Percentiles rank a stretch among this genome's conserved stretches.
Evolutionary conservation across 2,888 invertebrate genomes (phyloP).

Genomic region (Napeogenes inachia): DNA sequence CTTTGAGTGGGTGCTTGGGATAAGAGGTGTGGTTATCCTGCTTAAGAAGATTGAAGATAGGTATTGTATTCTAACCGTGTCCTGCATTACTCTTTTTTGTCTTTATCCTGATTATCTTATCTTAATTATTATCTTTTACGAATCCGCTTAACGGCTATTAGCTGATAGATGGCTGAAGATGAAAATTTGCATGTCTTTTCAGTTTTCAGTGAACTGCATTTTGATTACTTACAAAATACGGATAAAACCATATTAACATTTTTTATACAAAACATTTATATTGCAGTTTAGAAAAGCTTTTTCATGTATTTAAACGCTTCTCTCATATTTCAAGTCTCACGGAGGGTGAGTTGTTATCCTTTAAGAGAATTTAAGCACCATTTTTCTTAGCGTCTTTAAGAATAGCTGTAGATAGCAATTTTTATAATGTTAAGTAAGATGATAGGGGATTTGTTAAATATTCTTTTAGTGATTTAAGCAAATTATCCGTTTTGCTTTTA

Average conservation of each 20-base stretch:
- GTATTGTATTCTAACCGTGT: too few species aligned
- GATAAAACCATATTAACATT: background rate
- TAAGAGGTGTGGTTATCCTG: too few species aligned
- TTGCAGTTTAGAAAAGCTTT: constrained; percentile 6
- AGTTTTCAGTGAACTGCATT: too few species aligned
- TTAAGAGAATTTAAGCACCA: constrained; percentile 31
- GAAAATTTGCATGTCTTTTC: too few species aligned
- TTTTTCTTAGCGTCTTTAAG: constrained; percentile 18
- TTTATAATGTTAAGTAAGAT: constrained; percentile 18
- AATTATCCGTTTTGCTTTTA: too few species aligned
- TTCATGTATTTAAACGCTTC: constrained; percentile 18
- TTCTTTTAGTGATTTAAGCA: background rate
- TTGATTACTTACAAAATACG: background rate
- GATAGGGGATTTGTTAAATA: constrained; percentile 15
- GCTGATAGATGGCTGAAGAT: too few species aligned
- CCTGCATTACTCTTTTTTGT: too few species aligned
- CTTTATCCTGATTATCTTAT: too few species aligned
- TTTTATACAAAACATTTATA: background rate
- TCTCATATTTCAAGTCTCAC: constrained; percentile 13
- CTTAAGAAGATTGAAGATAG: too few species aligned
- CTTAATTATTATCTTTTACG: too few species aligned
- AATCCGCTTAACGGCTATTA: too few species aligned
- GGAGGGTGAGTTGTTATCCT: constrained; percentile 21
- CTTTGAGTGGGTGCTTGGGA: too few species aligned
- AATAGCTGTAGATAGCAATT: constrained; percentile 22